These are phyloP conservation scores for Orthonychiurus folsomi DNA, from an alignment of 2,888 invertebrate genomes.

Conservation along the genomic window DNA sequence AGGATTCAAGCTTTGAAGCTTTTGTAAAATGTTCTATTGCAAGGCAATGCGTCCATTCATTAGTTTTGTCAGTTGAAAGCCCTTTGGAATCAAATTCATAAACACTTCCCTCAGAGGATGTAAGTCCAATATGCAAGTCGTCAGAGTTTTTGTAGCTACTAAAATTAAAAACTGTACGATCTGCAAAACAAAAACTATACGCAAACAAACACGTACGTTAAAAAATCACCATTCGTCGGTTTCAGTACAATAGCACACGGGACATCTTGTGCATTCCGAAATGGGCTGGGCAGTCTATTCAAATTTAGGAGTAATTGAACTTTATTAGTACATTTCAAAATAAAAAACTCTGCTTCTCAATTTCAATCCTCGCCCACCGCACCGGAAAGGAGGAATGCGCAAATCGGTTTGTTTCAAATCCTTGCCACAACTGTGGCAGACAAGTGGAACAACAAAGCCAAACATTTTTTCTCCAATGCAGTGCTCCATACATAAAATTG, in stretches of 20 bases:
- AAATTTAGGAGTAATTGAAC: no score
- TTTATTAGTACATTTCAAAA: no score
- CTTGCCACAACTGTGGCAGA: slow-evolving; percentile 67
- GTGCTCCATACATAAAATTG: slow-evolving; percentile 84
- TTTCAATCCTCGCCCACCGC: slow-evolving; percentile 50
- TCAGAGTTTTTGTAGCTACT: slow-evolving; percentile 73
- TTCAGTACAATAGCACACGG: slow-evolving; percentile 74
- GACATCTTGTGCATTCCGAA: slow-evolving; percentile 68
- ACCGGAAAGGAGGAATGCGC: slow-evolving; percentile 68
- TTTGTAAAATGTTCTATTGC: slow-evolving; percentile 25
- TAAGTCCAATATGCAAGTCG: slow-evolving; percentile 84
- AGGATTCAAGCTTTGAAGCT: slow-evolving; percentile 17
- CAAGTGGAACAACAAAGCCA: slow-evolving; percentile 65
- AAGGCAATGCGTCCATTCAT: slow-evolving; percentile 49
- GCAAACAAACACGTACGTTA: slow-evolving; percentile 55
- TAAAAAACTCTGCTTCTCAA: no score
- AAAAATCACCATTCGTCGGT: slow-evolving; percentile 78
- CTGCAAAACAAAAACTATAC: neutral
- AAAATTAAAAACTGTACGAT: slow-evolving; percentile 42
- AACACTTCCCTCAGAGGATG: slow-evolving; percentile 67
- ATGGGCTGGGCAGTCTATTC: slow-evolving; percentile 84
- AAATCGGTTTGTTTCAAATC: slow-evolving; percentile 51
- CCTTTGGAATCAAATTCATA: slow-evolving; percentile 79
- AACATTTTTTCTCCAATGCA: slow-evolving; percentile 67
- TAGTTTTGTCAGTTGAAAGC: slow-evolving; percentile 46